Conservation (phyloP, 2,797 vertebrate genomes). For the Sebastes iracundus region DNA sequence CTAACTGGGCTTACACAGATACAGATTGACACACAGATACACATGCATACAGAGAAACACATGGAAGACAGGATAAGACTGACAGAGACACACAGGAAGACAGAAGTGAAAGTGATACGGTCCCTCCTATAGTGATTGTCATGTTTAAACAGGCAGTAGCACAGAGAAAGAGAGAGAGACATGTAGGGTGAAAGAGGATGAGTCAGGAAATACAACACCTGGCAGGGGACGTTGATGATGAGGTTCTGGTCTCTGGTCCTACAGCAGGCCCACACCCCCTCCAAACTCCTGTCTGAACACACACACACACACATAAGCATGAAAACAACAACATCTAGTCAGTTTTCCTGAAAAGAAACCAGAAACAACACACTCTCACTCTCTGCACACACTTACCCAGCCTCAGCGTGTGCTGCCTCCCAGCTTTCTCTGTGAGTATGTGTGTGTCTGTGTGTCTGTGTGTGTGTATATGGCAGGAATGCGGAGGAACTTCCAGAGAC, state of each 20-base stretch:
- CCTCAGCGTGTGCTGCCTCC: constrained; percentile 20
- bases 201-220: constrained; percentile 65
- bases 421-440: not conserved
- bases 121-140: not conserved
- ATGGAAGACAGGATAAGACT: not conserved
- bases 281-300: constrained; percentile 40
- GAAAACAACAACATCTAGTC: constrained; percentile 2
- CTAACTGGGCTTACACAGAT: not conserved
- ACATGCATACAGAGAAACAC: not conserved
- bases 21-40: not conserved
- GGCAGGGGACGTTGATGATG: constrained; percentile 42
- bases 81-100: not conserved
- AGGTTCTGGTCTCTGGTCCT: constrained; percentile 52
- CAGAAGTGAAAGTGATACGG: not conserved
- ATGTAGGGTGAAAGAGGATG: not conserved
- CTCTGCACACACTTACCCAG: constrained; percentile 50
- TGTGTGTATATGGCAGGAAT: constrained; percentile 62
- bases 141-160: not conserved
- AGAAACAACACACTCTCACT: not conserved
- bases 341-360: constrained; percentile 8
- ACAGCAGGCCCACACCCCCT: constrained; percentile 51
- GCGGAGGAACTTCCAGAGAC: constrained; percentile 70
- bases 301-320: constrained; percentile 9
- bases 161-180: not conserved
- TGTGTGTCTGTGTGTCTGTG: not conserved